Base-by-base conservation (phyloP, 2,888 invertebrate genomes). In the Chrysomela aeneicollis region DNA sequence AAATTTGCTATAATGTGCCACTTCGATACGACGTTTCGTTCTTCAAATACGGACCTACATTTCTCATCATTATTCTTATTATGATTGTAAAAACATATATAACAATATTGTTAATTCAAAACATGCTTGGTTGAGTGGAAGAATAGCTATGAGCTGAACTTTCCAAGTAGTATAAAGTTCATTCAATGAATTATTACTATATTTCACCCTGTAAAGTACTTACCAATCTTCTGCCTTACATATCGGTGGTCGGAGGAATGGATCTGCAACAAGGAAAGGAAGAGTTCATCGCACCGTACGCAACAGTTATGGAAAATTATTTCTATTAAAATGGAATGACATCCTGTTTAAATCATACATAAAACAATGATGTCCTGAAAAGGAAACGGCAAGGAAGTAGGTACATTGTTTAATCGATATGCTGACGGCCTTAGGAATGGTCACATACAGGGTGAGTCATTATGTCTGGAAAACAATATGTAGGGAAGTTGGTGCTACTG, bases 371-470 rank as follows among this genome's bases (percentile, higher is more conserved):
- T 37, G 54, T 59, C 55, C 69, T 55, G 32, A 64, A 69, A 69
- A 63, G 69, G 69, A 69, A 69, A 64, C 63, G 59, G 51, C 58
- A 61, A 69, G 69, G 66, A 66, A 66, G 61, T 65, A 35, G 55
- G 58, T 57, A 53, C 57, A 64, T 66, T 69, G 69, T 66, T 66
- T 61, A 69, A 66, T 68, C 66, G 62, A 64, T 68, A 59, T 22
- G 57, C 26, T 57, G 47, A 46, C 46, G 47, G 22, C 46, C 46
- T 22, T 46, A 47, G 46, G 22, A 57, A 57, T 46, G 57, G 26
- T 46, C 15, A 22, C 30, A 46, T 57, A 57, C 57, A 57, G 57
- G 46, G 47, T 57, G 57, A 21, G 17, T 55, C 50, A 50, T 55
- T 37, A 54, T 46, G 22, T 10, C 26, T 32, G 19, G 47, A 26